phyloP scores from a whole-genome alignment of 1,140 invertebrate genomes.

The Ruditapes philippinarum region DNA sequence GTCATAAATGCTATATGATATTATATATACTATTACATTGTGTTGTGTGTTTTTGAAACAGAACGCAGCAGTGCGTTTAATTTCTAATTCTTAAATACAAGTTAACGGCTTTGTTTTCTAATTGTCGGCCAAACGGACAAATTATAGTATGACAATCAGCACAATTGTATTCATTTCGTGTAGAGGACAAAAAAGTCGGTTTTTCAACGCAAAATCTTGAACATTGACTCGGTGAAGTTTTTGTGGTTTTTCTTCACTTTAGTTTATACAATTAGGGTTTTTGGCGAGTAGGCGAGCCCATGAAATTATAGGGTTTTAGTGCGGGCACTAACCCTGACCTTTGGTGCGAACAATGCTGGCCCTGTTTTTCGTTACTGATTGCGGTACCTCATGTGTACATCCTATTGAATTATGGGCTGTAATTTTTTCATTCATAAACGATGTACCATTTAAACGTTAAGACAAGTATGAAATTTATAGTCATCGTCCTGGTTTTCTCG shows the following conservation, averaged over 20 bases:
- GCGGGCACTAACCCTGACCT: slow-evolving; percentile 45
- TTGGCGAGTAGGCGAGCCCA: slow-evolving; percentile 9
- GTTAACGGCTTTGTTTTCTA: neutral
- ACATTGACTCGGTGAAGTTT: neutral
- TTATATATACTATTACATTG: slow-evolving; percentile 19
- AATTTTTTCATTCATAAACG: slow-evolving; percentile 11
- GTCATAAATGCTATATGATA: slow-evolving; percentile 22
- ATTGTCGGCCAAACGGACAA: neutral
- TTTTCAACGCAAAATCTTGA: neutral
- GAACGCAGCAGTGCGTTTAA: slow-evolving; percentile 11
- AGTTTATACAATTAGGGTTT: slow-evolving; percentile 12
- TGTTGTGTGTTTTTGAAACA: neutral
- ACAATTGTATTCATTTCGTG: neutral
- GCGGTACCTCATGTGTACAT: slow-evolving; percentile 20
- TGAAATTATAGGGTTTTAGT: slow-evolving; percentile 44
- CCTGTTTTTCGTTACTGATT: slow-evolving; percentile 16
- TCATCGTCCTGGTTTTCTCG: neutral
- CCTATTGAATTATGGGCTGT: neutral
- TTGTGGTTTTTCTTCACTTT: neutral
- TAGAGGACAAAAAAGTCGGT: neutral
- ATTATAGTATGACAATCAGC: neutral
- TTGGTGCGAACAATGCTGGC: neutral
- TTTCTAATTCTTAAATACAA: slow-evolving; percentile 34
- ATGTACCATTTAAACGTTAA: slow-evolving; percentile 12
- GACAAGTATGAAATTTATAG: slow-evolving; percentile 1